Evolutionary conservation across 2,888 invertebrate species (phyloP).

Genomic region (Lasioglossum malachurum): DNA sequence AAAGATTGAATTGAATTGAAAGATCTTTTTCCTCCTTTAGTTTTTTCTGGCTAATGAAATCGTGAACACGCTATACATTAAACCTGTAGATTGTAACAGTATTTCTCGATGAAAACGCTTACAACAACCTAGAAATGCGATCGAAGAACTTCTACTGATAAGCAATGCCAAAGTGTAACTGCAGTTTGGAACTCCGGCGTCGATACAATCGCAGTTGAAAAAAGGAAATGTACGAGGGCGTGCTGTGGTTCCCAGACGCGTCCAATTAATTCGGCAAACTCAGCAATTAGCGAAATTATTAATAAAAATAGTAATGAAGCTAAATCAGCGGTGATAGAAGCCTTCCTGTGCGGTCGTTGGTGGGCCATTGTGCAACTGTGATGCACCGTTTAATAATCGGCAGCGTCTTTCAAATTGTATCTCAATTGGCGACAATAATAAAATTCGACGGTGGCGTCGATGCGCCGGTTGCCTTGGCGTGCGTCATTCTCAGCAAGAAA

Average conservation of each 20-base stretch:
- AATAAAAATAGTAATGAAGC: conserved; percentile 81
- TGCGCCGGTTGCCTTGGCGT: conserved; percentile 29
- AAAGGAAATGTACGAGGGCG: conserved; percentile 43
- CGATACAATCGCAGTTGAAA: not conserved
- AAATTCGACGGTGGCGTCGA: conserved; percentile 68
- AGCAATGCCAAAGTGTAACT: not conserved
- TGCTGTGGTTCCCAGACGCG: conserved; percentile 75
- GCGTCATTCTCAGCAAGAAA: conserved; percentile 44
- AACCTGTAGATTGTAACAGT: not conserved
- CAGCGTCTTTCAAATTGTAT: conserved; percentile 76
- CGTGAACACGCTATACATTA: not conserved
- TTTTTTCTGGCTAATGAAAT: too few species aligned
- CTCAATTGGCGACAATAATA: conserved; percentile 74
- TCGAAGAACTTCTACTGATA: not conserved
- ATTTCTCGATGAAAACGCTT: not conserved
- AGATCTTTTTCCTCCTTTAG: too few species aligned
- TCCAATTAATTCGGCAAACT: conserved; percentile 81
- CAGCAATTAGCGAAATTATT: conserved; percentile 82
- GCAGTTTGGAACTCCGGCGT: not conserved
- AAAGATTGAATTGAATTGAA: too few species aligned
- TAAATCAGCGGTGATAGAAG: conserved; percentile 82
- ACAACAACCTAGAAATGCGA: not conserved
- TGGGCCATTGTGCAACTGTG: conserved; percentile 67
- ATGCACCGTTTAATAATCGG: conserved; percentile 73
- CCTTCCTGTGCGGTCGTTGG: conserved; percentile 83